Percentiles rank a stretch among this genome's conserved stretches.
These are phyloP conservation scores for Limnephilus auricula DNA, from an alignment of 2,888 invertebrate species.

Conservation along the genomic window DNA sequence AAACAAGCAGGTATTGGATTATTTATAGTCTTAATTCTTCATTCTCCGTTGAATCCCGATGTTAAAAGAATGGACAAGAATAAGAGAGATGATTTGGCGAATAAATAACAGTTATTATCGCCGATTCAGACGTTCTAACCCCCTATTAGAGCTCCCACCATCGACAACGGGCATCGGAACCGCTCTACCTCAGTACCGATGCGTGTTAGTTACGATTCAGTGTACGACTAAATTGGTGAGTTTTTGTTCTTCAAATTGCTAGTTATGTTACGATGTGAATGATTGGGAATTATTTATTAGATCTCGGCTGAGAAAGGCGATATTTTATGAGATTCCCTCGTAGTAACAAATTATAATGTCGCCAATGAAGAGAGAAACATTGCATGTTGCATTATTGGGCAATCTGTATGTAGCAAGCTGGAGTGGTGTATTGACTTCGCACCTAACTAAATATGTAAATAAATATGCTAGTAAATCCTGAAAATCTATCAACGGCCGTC, in stretches of 20 bases:
- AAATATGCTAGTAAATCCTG: too few relatives aligned
- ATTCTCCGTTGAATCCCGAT: constrained; percentile 23
- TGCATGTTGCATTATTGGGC: neutral
- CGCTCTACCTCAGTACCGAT: neutral
- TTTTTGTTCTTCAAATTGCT: neutral
- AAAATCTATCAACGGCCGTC: too few relatives aligned
- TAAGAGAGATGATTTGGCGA: constrained; percentile 48
- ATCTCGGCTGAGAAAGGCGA: neutral
- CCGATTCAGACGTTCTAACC: constrained; percentile 66
- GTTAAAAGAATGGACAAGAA: constrained; percentile 44
- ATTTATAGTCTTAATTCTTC: constrained; percentile 30
- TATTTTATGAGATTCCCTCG: neutral
- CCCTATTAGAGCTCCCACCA: constrained; percentile 30
- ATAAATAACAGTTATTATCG: constrained; percentile 67
- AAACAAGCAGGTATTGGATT: constrained; percentile 27
- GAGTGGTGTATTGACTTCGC: too few relatives aligned
- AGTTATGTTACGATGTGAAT: constrained; percentile 2
- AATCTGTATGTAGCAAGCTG: too few relatives aligned
- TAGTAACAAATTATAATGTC: neutral
- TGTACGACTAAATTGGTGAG: neutral
- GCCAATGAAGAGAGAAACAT: neutral
- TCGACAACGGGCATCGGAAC: neutral
- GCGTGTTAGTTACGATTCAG: constrained; percentile 11
- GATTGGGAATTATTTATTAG: neutral
- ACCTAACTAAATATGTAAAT: too few relatives aligned